Evolutionary conservation across 2,888 invertebrate genomes (phyloP), one percentile per base, ranked within the genome.

Genomic region (Galerucella pusilla): DNA sequence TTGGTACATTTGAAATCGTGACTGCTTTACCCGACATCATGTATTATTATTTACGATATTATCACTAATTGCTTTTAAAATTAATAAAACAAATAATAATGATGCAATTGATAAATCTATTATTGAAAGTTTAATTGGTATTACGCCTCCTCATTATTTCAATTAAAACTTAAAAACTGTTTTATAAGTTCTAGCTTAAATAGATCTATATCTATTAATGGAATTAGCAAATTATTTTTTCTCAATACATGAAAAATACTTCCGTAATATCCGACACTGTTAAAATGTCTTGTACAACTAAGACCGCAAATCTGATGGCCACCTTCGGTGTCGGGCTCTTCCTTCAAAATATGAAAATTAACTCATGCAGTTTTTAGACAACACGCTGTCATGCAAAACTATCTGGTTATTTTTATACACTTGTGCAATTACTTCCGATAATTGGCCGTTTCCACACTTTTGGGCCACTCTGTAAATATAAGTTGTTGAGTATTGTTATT

Each of bases 91-190:
- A 60, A 72, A 52, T 65, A 66, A 65, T 67, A 72, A 72, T 67
- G 46, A 72, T 66, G 67, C 72, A 73, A 74, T 74, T 74, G 68
- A 72, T 77, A 75, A 75, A 42, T 77, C 74, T 71, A 76, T 79
- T 79, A 79, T 78, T 76, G 74, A 68, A 74, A 71, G 69, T 77
- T 74, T 82, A 81, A 82, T 82, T 82, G 80, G 80, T 79, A 77
- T 77, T 80, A 77, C 80, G 80, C 81, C 80, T 78, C 75, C 78
- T 77, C 75, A 77, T 73, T 79, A 79, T 77, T 78, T 72, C 76
- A 78, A 78, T 77, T 59, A 75, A 73, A 74, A 75, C 67, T 70
- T 74, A 77, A 77, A 75, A 77, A 57, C 74, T 73, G 54, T 73
- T 64, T 67, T 76, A 73, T 71, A 67, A 73, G 73, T 70, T 75